These are phyloP conservation scores for Nezara viridula DNA, from an alignment of 2,888 invertebrate species.

Conservation along the genomic window DNA sequence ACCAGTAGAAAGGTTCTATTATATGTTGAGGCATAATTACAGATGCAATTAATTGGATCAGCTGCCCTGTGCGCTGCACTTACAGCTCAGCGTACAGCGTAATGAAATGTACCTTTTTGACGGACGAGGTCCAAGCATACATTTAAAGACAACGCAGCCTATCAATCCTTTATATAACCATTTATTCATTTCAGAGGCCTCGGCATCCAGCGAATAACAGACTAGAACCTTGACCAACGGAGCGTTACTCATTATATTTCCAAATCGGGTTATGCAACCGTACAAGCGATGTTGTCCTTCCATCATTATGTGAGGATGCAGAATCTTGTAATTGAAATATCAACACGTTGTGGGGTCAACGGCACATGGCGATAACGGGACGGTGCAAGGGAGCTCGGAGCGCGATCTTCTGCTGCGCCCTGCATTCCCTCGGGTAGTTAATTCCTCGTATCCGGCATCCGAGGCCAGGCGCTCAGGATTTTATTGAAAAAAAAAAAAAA, in stretches of 20 bases:
- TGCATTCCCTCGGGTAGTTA: neutral
- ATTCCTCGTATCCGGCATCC: neutral
- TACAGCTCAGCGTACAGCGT: neutral
- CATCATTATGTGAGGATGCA: neutral
- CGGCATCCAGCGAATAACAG: neutral
- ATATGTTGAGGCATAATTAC: neutral
- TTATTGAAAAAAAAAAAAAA: neutral
- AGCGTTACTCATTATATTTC: slow-evolving; percentile 10
- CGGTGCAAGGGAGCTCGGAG: neutral
- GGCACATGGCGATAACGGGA: neutral
- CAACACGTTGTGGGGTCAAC: neutral
- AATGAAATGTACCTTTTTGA: neutral
- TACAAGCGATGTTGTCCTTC: neutral
- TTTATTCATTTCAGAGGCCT: neutral
- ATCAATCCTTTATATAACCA: neutral
- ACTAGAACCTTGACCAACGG: neutral
- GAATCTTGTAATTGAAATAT: neutral
- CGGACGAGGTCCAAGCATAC: neutral
- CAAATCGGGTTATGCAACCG: neutral
- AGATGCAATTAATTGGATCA: neutral
- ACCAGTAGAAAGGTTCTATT: neutral
- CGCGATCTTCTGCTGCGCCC: neutral
- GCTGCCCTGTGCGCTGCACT: neutral
- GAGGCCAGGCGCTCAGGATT: neutral
- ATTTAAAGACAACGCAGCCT: neutral